Conservation (phyloP, 2,888 invertebrate genomes). For the Drosophila engyochracea region DNA sequence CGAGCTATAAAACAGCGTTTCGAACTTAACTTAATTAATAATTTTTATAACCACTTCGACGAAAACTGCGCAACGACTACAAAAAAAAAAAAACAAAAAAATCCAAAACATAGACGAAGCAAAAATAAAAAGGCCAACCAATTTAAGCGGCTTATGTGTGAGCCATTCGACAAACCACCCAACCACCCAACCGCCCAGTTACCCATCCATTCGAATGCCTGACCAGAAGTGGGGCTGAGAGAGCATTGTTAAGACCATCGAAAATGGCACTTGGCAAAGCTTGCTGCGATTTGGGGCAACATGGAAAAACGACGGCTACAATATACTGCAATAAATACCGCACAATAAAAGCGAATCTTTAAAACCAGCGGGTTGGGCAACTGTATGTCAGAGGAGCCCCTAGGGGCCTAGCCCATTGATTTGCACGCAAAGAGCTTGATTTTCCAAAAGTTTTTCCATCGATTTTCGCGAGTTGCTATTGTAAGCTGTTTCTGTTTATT, state of each 20-base stretch:
- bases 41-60: slow-evolving; percentile 52
- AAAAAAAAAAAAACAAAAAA: too few relatives aligned
- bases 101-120: slow-evolving; percentile 20
- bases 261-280: slow-evolving; percentile 43
- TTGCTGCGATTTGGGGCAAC: slow-evolving; percentile 42
- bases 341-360: slow-evolving; percentile 69
- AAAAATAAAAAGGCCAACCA: slow-evolving; percentile 50
- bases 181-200: background rate
- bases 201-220: slow-evolving; percentile 2
- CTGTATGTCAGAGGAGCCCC: slow-evolving; percentile 2
- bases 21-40: slow-evolving; percentile 71
- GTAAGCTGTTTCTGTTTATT: slow-evolving; percentile 23
- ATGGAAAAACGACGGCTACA: slow-evolving; percentile 16
- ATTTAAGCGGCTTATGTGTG: slow-evolving; percentile 66
- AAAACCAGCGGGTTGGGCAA: slow-evolving; percentile 24
- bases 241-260: slow-evolving; percentile 27
- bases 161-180: slow-evolving; percentile 13
- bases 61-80: slow-evolving; percentile 28
- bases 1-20: slow-evolving; percentile 58
- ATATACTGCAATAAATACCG: slow-evolving; percentile 69
- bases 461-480: slow-evolving; percentile 58
- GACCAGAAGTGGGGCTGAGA: slow-evolving; percentile 14
- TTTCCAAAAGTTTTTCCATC: slow-evolving; percentile 66
- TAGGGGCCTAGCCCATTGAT: slow-evolving; percentile 32
- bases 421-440: slow-evolving; percentile 54